Evolutionary conservation across 2,797 vertebrate genomes (phyloP), one percentile per base, ranked within the genome.

Genomic region (Malacoctenus gilli): DNA sequence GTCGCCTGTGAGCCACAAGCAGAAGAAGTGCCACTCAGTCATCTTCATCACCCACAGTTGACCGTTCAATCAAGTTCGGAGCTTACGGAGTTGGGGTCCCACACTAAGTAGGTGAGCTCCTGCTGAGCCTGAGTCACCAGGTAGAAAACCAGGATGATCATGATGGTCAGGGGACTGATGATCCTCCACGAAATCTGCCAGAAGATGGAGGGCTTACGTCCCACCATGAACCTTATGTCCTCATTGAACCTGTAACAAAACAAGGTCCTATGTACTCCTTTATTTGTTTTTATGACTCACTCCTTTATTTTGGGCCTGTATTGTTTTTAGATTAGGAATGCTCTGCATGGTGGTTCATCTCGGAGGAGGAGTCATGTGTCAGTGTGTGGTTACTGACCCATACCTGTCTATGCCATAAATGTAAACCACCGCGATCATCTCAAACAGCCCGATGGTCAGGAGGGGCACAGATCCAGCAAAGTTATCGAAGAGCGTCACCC

Each of bases 401-500:
- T 14, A 89, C 88, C 88, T 89, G 64, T 89, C 88, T 12, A 90
- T 70, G 23, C 96, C 96, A 0, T 98, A 98, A 53, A 99, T 62
- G 65, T 98, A 95, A 59, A 91, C 86, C 0, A 98, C 91, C 0
- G 93, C 54, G 23, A 95, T 87, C 93, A 96, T 93, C 86, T 99
- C 96, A 59, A 86, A 94, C 68, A 99, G 91, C n/a, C 94, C 96
- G 4, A 95, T 92, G 48, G 93, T 75, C n/a, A 98, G 87, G 52
- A 99, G 85, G 1, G 97, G 95, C 52, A 98, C 91, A 10, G 97
- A 99, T 50, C 94, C 95, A 3, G 94, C 94, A 47, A 94, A 98
- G 20, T 50, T 44, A 49, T 99, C 95, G 63, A 99, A 94, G 3
- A 99, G 83, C n/a, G 92, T 89, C 12, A 98, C 85, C 96, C 96